Conservation (phyloP, 2,888 invertebrate genomes). For the Melipona beecheii region DNA sequence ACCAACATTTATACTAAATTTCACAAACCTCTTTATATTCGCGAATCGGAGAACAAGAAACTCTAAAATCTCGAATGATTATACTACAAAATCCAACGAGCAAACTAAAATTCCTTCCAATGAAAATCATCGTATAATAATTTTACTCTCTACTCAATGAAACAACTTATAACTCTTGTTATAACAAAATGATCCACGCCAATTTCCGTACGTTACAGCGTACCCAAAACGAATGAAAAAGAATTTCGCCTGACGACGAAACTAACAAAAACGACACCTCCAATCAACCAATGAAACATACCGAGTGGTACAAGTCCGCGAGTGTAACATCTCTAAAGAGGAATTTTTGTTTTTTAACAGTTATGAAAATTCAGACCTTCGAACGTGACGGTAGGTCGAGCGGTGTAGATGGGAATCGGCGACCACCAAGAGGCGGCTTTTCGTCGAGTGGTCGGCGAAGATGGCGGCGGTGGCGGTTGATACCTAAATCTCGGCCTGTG, state of each 20-base stretch:
- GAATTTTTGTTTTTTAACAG: not conserved
- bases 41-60: not conserved
- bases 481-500: slow-evolving; percentile 92
- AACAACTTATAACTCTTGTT: too few species aligned
- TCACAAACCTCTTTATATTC: not conserved
- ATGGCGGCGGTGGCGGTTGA: slow-evolving; percentile 88
- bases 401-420: slow-evolving; percentile 85
- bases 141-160: not conserved
- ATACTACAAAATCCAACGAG: not conserved
- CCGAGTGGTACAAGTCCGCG: not conserved
- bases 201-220: too few species aligned
- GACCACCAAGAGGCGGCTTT: slow-evolving; percentile 85
- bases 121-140: not conserved
- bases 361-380: slow-evolving; percentile 86
- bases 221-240: too few species aligned
- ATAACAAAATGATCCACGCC: too few species aligned
- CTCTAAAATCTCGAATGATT: not conserved
- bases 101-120: not conserved
- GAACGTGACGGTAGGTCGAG: slow-evolving; percentile 89
- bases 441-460: slow-evolving; percentile 85
- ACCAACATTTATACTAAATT: not conserved
- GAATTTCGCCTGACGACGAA: too few species aligned
- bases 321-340: not conserved
- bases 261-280: not conserved
- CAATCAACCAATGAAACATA: not conserved